Conservation (phyloP, 1,140 invertebrate genomes). For the Lordiphosa mommai region DNA sequence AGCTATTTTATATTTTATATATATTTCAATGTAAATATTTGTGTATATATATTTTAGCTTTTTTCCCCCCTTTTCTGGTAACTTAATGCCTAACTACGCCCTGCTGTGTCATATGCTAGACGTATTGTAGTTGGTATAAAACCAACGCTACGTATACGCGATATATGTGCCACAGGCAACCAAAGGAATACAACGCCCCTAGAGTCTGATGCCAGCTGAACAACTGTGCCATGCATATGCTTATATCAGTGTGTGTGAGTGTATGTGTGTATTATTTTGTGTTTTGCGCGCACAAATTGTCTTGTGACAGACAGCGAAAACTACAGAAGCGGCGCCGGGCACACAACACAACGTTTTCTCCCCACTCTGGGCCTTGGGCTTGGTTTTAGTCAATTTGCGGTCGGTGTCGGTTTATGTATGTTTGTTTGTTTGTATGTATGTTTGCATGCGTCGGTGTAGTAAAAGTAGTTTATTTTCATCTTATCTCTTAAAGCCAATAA, state of each 20-base stretch:
- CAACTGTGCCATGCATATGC: constrained; percentile 66
- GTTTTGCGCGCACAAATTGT: constrained; percentile 77
- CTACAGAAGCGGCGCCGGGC: constrained; percentile 60
- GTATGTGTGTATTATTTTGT: constrained; percentile 69
- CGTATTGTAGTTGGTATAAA: constrained; percentile 38
- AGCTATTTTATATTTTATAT: too few relatives aligned
- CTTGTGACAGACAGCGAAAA: constrained; percentile 77
- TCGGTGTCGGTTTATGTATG: constrained; percentile 45
- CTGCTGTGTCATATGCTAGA: constrained; percentile 23
- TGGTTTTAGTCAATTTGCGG: constrained; percentile 75
- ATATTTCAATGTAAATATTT: background rate
- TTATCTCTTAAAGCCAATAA: constrained; percentile 78
- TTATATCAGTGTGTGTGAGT: constrained; percentile 30
- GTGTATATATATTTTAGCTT: background rate
- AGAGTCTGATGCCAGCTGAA: constrained; percentile 57
- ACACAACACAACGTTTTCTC: constrained; percentile 8
- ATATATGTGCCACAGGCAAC: constrained; percentile 44
- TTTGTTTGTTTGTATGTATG: constrained; percentile 5
- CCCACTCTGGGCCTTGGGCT: constrained; percentile 16
- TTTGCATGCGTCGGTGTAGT: constrained; percentile 5
- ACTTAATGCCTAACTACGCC: background rate
- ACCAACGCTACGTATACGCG: constrained; percentile 63
- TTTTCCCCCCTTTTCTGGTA: background rate
- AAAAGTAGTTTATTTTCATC: constrained; percentile 76
- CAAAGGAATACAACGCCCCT: constrained; percentile 34